A percentile compares a stretch with the other conserved stretches of the same genome.
phyloP scores from a whole-genome alignment of 2,113 vertebrate genomes.

The Pseudorectes ferrugineus region DNA sequence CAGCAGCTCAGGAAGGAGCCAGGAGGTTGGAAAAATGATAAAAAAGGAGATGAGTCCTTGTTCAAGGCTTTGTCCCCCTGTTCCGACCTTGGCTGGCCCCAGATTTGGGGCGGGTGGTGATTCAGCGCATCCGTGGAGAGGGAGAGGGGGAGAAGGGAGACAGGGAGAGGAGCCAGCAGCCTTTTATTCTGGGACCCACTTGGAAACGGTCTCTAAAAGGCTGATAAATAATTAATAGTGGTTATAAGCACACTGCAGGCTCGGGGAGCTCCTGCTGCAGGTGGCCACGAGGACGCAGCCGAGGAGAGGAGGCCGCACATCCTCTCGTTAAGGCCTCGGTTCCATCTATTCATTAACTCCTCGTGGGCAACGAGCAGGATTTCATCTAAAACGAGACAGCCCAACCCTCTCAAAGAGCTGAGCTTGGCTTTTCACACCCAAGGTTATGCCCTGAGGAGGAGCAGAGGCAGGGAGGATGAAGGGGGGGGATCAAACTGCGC shows the following conservation, averaged over 20 bases:
- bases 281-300: not conserved
- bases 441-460: not conserved
- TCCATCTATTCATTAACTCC: not conserved
- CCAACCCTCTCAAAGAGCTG: fast-evolving
- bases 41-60: fast-evolving
- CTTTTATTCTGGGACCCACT: not conserved
- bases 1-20: not conserved
- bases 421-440: not conserved
- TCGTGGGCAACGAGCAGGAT: fast-evolving
- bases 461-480: not conserved
- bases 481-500: not conserved
- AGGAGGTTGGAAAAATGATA: not conserved
- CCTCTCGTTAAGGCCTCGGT: not conserved
- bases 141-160: not conserved
- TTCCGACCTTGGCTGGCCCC: fast-evolving
- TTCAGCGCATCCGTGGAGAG: fast-evolving
- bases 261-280: not conserved
- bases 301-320: not conserved
- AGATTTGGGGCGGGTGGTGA: not conserved
- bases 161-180: not conserved
- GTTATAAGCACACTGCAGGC: not conserved
- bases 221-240: not conserved
- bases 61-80: not conserved
- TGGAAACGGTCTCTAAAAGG: not conserved
- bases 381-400: fast-evolving